Evolutionary conservation across 2,888 invertebrate genomes (phyloP), one percentile per base, ranked within the genome.

Genomic region (Temnothorax rugatulus): DNA sequence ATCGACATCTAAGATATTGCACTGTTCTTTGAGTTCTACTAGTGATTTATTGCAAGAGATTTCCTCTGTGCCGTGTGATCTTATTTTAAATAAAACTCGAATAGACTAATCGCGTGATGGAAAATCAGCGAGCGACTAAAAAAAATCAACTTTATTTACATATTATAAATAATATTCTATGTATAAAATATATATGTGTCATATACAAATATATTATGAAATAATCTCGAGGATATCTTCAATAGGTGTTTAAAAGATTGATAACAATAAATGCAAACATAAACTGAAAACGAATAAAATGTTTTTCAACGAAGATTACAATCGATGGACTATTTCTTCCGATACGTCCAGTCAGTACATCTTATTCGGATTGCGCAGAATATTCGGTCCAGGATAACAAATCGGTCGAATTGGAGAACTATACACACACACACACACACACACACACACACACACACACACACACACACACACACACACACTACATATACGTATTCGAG

Each of bases 341-440:
- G 21, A 34, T 79, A 57, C 34, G 47, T 69, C 41, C 41, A 25
- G 77, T 68, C 41, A 38, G 59, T 77, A 68, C 59, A 61, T 83
- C 68, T 68, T 83, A 47, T 59, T 83, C 50, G 52, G 41, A 25
- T 25, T 25, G 81, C 52, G 47, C 57, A 73, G 73, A 69, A 74
- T 66, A 75, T 71, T 64, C 50, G 61, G 25, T 29, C 18, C 34
- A 11, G 38, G 54, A 81, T 71, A 76, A 54, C 66, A 71, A 84
- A 84, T 83, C 86, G 84, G 75, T 82, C 57, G 75, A 54, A 81
- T 57, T 44, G 73, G 73, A 84, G 83, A 82, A n/a, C n/a, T n/a
- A n/a, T n/a, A n/a, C 76, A 84, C 73, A 79, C 59, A 44, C 77
- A 84, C 68, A 79, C 59, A 44, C 15, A 41, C 76, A n/a, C 76